Evolutionary conservation across 35 echinoderm and acorn worm genomes (phyloP).

Genomic region (Ophioderma brevispina): DNA sequence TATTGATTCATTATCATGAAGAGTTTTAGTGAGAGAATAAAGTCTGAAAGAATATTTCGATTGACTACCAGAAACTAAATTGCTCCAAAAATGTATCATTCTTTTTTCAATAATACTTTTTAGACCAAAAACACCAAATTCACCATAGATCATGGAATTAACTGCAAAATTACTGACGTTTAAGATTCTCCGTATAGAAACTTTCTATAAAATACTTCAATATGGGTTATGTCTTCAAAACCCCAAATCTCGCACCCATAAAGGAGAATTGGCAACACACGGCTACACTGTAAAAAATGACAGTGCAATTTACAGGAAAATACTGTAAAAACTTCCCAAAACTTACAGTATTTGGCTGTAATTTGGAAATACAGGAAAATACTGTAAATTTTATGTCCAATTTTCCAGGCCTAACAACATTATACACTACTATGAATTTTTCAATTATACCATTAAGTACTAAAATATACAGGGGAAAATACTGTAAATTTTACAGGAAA

Average conservation of each 20-base stretch:
- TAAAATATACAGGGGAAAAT: too few species aligned
- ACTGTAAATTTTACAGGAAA: too few species aligned
- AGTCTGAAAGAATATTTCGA: background rate
- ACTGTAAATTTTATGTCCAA: too few species aligned
- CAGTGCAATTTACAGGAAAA: too few species aligned
- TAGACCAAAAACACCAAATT: background rate
- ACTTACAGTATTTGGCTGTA: too few species aligned
- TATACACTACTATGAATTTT: too few species aligned
- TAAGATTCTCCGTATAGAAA: background rate
- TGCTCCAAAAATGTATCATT: conserved; percentile 5
- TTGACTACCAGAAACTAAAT: background rate
- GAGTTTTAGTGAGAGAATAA: background rate
- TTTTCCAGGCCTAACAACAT: too few species aligned
- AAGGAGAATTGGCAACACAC: background rate
- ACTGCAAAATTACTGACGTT: background rate
- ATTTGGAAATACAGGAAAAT: too few species aligned
- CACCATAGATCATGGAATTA: background rate
- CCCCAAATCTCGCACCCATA: too few species aligned
- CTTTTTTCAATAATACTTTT: background rate
- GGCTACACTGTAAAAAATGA: too few species aligned
- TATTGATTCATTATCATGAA: background rate
- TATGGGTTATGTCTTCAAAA: background rate
- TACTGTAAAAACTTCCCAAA: too few species aligned
- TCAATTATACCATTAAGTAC: too few species aligned
- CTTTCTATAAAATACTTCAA: background rate